Evolutionary conservation across 2,113 vertebrate genomes (phyloP).

Genomic region (Aptenodytes forsteri): DNA sequence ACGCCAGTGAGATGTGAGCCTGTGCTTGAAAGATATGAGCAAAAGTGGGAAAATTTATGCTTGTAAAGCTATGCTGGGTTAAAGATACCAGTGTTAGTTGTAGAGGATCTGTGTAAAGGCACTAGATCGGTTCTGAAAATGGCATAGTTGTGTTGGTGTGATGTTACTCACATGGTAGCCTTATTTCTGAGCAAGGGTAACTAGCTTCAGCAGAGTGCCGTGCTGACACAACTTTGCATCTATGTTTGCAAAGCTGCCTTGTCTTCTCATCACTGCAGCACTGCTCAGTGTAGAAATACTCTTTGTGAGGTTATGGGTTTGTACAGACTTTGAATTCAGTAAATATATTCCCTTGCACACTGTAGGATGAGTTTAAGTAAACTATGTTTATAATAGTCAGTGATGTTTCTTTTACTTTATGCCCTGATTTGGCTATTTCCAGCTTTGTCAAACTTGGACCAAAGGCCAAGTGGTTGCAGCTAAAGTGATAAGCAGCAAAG

Average conservation of each 20-base stretch:
- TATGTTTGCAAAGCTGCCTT: background rate
- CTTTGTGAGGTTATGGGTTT: background rate
- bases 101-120: background rate
- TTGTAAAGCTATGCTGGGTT: background rate
- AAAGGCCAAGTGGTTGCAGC: background rate
- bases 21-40: background rate
- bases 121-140: background rate
- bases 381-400: background rate
- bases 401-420: background rate
- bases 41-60: background rate
- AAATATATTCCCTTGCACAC: background rate
- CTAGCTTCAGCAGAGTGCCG: rapidly evolving
- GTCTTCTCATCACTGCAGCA: background rate
- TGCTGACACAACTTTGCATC: background rate
- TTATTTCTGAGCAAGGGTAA: background rate
- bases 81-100: background rate
- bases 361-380: background rate
- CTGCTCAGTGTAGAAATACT: background rate
- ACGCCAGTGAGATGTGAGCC: background rate
- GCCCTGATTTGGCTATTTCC: background rate
- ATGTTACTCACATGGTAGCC: background rate
- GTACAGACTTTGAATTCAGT: background rate
- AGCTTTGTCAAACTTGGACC: background rate
- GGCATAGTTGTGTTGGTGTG: background rate
- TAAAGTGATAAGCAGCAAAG: background rate